These are phyloP conservation scores for Bradypodion ventrale DNA, from an alignment of 2,797 vertebrate species.

Conservation along the genomic window DNA sequence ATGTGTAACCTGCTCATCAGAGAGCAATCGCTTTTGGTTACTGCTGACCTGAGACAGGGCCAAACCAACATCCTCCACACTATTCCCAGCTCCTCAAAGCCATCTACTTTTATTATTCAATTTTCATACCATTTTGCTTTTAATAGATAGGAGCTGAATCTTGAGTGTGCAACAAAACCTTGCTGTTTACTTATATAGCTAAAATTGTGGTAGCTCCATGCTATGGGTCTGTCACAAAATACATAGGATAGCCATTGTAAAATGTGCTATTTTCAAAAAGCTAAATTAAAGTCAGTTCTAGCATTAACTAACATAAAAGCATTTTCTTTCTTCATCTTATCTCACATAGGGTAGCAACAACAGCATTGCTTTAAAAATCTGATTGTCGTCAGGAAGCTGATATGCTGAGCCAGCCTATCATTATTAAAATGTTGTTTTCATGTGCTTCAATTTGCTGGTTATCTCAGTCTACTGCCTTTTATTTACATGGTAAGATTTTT, in stretches of 20 bases:
- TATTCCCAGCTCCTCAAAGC: slow-evolving; percentile 21
- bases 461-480: slow-evolving; percentile 8
- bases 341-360: slow-evolving; percentile 1
- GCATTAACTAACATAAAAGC: slow-evolving; percentile 22
- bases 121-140: slow-evolving; percentile 3
- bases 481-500: slow-evolving; percentile 14
- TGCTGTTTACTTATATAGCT: slow-evolving; percentile 13
- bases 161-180: slow-evolving; percentile 16
- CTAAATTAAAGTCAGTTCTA: slow-evolving; percentile 25
- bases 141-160: slow-evolving; percentile 11
- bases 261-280: slow-evolving; percentile 14
- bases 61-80: slow-evolving; percentile 17
- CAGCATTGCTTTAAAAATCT: slow-evolving; percentile 18
- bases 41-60: slow-evolving; percentile 13
- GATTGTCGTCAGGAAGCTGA: not conserved
- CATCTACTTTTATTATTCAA: slow-evolving; percentile 7
- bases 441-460: slow-evolving; percentile 21
- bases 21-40: slow-evolving; percentile 19
- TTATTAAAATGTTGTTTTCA: slow-evolving; percentile 21
- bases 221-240: slow-evolving; percentile 15
- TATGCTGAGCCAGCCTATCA: slow-evolving; percentile 16
- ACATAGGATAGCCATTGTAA: slow-evolving; percentile 20
- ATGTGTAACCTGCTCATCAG: slow-evolving; percentile 15
- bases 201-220: not conserved
- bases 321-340: slow-evolving; percentile 19